Conservation (phyloP, 2,113 vertebrate genomes). For the Ploceus nigricollis region DNA sequence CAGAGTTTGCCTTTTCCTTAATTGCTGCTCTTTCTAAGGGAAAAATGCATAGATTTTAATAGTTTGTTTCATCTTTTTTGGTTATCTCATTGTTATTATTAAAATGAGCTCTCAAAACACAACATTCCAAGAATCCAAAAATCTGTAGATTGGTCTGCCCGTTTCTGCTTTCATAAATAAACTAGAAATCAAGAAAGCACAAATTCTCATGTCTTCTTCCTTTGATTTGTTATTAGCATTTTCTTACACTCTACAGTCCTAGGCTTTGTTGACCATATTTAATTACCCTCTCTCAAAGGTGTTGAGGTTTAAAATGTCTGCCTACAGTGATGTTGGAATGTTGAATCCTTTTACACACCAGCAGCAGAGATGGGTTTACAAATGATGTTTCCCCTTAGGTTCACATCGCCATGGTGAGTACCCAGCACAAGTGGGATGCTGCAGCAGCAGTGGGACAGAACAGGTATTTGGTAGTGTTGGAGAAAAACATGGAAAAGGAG, state of each 20-base stretch:
- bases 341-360: not conserved
- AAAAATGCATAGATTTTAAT: not conserved
- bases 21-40: conserved; percentile 29
- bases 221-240: not conserved
- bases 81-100: not conserved
- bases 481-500: not conserved
- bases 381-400: not conserved
- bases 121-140: not conserved
- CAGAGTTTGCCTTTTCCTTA: conserved; percentile 30
- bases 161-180: not conserved
- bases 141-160: not conserved
- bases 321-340: not conserved
- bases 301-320: not conserved
- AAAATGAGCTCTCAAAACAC: not conserved
- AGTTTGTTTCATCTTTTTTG: not conserved
- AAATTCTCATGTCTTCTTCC: not conserved
- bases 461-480: not conserved
- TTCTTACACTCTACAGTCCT: not conserved
- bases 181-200: not conserved
- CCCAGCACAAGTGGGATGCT: not conserved
- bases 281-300: not conserved
- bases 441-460: not conserved
- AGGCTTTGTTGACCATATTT: not conserved
- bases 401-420: not conserved
- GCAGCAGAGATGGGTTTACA: not conserved